Conservation (phyloP, 2,797 vertebrate species). For the Pogoniulus pusillus region DNA sequence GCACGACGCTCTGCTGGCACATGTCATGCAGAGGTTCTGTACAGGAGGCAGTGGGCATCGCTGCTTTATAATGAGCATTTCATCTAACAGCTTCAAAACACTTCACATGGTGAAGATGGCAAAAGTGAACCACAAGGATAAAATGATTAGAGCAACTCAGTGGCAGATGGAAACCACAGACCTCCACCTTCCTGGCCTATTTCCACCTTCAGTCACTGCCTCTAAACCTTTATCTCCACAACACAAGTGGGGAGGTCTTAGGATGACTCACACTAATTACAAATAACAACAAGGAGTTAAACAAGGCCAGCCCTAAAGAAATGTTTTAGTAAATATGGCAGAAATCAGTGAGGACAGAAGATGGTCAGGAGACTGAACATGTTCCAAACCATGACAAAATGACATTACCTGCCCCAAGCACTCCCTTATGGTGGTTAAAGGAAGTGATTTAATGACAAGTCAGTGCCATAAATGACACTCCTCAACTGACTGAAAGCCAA, state of each 20-base stretch:
- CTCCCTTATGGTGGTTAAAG: not conserved
- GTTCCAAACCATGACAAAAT: not conserved
- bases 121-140: not conserved
- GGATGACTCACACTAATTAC: not conserved
- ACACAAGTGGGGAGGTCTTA: not conserved
- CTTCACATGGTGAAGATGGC: not conserved
- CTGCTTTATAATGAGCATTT: not conserved
- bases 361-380: not conserved
- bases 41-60: not conserved
- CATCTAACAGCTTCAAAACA: not conserved
- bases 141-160: not conserved
- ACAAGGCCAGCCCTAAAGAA: not conserved
- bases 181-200: not conserved
- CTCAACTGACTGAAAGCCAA: not conserved
- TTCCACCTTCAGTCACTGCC: not conserved
- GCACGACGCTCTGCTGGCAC: not conserved
- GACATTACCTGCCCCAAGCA: not conserved
- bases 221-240: not conserved
- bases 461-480: not conserved
- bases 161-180: not conserved
- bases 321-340: not conserved
- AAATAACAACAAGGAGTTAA: not conserved
- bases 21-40: not conserved
- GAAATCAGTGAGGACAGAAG: not conserved
- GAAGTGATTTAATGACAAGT: not conserved